A percentile compares a stretch with the other conserved stretches of the same genome.
phyloP scores from a whole-genome alignment of 1,140 invertebrate genomes.

The Luehdorfia chinensis region DNA sequence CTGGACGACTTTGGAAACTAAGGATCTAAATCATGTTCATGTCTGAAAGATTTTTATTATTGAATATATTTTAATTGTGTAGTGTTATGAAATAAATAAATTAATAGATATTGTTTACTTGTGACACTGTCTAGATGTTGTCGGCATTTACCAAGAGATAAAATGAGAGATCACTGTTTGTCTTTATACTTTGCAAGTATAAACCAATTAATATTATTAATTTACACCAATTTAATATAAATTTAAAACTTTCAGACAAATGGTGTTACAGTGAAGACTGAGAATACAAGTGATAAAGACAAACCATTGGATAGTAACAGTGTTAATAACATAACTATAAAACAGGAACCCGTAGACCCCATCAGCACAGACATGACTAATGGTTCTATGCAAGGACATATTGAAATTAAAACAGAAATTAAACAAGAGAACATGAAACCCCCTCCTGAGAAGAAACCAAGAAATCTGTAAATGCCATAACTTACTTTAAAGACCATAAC shows the following conservation, averaged over 20 bases:
- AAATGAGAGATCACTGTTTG: no score
- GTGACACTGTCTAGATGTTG: no score
- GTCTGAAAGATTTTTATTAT: no score
- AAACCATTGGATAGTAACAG: constrained; percentile 43
- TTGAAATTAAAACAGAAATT: constrained; percentile 82
- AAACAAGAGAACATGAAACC: constrained; percentile 89
- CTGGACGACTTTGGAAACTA: no score
- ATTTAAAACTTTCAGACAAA: constrained; percentile 47
- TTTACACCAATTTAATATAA: no score
- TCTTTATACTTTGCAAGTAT: no score
- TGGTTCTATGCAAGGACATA: constrained; percentile 49
- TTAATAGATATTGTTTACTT: no score
- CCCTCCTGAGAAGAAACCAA: constrained; percentile 91
- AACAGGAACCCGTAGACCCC: constrained; percentile 68
- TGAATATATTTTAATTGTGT: no score
- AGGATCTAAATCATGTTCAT: no score
- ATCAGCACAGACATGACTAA: constrained; percentile 58
- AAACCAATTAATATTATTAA: no score
- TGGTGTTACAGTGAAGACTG: constrained; percentile 67
- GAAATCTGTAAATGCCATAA: constrained; percentile 48
- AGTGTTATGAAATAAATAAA: no score
- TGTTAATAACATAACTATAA: constrained; percentile 63
- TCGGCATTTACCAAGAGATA: no score
- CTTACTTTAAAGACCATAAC: constrained; percentile 10
- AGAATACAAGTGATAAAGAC: constrained; percentile 64